Conservation (phyloP, 2,797 vertebrate genomes). For the Helicolenus hilgendorfi region DNA sequence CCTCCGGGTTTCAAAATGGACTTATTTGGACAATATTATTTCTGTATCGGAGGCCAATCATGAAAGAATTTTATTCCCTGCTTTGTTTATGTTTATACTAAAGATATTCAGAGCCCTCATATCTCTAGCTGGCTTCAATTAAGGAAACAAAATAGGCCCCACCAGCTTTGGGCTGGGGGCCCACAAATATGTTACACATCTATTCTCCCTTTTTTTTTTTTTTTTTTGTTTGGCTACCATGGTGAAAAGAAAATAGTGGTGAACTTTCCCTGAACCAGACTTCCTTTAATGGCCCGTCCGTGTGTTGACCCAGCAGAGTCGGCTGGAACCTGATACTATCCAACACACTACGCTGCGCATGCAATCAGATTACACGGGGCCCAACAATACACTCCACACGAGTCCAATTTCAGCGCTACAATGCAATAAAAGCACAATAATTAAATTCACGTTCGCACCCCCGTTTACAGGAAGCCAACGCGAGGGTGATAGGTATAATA, state of each 20-base stretch:
- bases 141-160: conserved; percentile 88
- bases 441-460: conserved; percentile 93
- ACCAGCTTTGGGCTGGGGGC: conserved; percentile 88
- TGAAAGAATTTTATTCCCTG: conserved; percentile 66
- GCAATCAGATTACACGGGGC: conserved; percentile 96
- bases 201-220: conserved; percentile 83
- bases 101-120: conserved; percentile 88
- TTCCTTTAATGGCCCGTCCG: conserved; percentile 96
- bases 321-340: conserved; percentile 97
- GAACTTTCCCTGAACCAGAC: conserved; percentile 99
- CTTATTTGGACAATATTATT: conserved; percentile 74
- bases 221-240: conserved; percentile 93
- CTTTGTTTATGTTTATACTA: conserved; percentile 88
- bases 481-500: conserved; percentile 78
- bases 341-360: conserved; percentile 95
- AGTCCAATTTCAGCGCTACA: conserved; percentile 94
- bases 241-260: conserved; percentile 97
- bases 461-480: conserved; percentile 92
- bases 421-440: conserved; percentile 94
- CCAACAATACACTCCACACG: conserved; percentile 94
- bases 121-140: conserved; percentile 92
- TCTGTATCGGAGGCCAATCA: conserved; percentile 67
- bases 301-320: conserved; percentile 96
- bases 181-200: conserved; percentile 94
- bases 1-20: conserved; percentile 27